Conservation (phyloP, 2,113 vertebrate genomes). For the Pituophis catenifer region DNA sequence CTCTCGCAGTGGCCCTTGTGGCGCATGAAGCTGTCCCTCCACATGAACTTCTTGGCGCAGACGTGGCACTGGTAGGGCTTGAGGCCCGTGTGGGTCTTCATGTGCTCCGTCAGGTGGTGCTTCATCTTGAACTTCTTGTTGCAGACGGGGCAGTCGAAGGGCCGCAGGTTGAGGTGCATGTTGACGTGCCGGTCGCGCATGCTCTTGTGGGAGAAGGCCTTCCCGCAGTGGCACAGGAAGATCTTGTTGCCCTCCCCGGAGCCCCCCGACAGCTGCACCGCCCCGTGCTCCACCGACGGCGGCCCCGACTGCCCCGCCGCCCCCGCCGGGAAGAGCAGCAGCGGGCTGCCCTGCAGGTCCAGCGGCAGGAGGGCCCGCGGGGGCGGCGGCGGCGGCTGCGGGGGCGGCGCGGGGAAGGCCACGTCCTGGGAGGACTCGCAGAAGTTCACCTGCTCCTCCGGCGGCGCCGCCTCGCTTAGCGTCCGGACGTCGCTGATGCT, state of each 20-base stretch:
- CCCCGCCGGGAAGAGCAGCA: constrained; percentile 72
- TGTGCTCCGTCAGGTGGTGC: constrained; percentile 93
- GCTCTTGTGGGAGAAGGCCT: constrained; percentile 91
- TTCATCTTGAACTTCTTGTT: constrained; percentile 96
- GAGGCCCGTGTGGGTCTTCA: constrained; percentile 92
- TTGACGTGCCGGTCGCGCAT: constrained; percentile 92
- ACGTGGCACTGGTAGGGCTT: constrained; percentile 86
- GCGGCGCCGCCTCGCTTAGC: constrained; percentile 59
- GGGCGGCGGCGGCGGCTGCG: constrained; percentile 39
- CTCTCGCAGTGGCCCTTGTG: constrained; percentile 88
- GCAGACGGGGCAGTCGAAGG: constrained; percentile 90
- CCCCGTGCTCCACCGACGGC: constrained; percentile 62
- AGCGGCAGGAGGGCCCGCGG: constrained; percentile 81
- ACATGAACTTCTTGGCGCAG: constrained; percentile 93
- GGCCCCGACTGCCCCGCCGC: background rate
- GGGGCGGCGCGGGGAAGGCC: background rate
- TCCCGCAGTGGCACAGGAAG: constrained; percentile 92
- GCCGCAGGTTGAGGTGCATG: constrained; percentile 93
- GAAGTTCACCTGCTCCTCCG: constrained; percentile 73
- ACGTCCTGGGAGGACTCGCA: constrained; percentile 82
- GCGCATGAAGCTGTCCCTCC: constrained; percentile 91
- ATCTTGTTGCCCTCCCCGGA: constrained; percentile 75
- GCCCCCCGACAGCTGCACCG: constrained; percentile 50
- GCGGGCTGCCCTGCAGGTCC: constrained; percentile 86
- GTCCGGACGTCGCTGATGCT: constrained; percentile 87